A percentile compares a stretch with the other conserved stretches of the same genome.
These are phyloP conservation scores for Turnix velox DNA, from an alignment of 2,113 vertebrate species.

Conservation along the genomic window DNA sequence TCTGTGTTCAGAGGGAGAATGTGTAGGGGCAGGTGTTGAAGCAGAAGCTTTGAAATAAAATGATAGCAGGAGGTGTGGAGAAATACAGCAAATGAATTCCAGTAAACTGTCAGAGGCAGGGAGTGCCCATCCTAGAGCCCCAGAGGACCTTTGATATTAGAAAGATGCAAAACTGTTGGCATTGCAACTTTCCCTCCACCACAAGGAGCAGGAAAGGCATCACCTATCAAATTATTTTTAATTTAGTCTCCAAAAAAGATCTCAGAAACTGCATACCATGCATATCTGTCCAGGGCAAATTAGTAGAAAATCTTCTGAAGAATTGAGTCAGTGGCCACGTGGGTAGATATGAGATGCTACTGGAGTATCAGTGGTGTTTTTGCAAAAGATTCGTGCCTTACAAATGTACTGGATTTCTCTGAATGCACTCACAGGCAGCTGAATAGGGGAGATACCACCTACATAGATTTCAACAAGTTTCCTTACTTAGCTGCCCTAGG, in stretches of 20 bases:
- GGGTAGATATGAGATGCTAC: neutral
- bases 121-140: neutral
- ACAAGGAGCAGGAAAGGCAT: neutral
- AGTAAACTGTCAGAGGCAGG: neutral
- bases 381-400: neutral
- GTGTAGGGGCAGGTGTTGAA: neutral
- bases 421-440: fast-evolving
- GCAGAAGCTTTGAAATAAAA: neutral
- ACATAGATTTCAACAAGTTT: neutral
- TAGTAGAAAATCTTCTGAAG: neutral
- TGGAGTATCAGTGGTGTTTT: fast-evolving
- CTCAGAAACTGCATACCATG: neutral
- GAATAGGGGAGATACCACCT: neutral
- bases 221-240: neutral
- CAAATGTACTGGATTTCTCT: neutral
- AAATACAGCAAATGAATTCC: neutral
- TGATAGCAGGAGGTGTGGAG: neutral
- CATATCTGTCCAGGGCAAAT: neutral
- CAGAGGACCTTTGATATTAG: neutral
- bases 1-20: neutral
- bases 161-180: neutral
- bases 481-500: neutral
- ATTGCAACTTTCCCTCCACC: neutral
- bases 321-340: neutral
- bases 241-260: neutral